A percentile compares a stretch with the other conserved stretches of the same genome.
These are phyloP conservation scores for Drosophila insularis DNA, from an alignment of 1,140 invertebrate species.

Conservation along the genomic window DNA sequence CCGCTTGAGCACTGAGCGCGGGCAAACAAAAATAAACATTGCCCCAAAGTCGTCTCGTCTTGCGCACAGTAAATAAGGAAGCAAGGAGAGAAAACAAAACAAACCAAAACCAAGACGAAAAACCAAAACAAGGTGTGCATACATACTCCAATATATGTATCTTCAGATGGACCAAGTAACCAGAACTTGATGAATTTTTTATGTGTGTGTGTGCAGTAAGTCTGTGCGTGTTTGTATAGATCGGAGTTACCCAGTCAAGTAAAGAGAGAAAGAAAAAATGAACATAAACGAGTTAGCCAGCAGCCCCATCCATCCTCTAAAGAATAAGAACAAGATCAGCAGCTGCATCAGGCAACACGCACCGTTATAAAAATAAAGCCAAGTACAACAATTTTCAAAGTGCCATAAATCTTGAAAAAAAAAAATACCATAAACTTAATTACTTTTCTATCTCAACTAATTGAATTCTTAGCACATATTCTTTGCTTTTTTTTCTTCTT, in stretches of 20 bases:
- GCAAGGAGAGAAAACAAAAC: conserved; percentile 22
- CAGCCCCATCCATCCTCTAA: conserved; percentile 20
- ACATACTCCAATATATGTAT: conserved; percentile 31
- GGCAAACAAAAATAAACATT: conserved; percentile 79
- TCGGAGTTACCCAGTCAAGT: conserved; percentile 65
- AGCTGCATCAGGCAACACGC: conserved; percentile 40
- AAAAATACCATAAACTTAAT: conserved; percentile 3
- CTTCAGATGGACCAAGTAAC: conserved; percentile 42
- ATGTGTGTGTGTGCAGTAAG: conserved; percentile 50
- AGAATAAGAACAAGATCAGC: conserved; percentile 40
- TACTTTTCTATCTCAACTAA: neutral
- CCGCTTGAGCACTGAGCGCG: conserved; percentile 55
- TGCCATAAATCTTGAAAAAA: conserved; percentile 18
- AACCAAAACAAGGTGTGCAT: conserved; percentile 47
- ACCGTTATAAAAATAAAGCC: conserved; percentile 57
- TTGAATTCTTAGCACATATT: neutral
- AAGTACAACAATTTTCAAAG: conserved; percentile 37
- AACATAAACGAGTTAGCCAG: conserved; percentile 72
- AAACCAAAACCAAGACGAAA: neutral
- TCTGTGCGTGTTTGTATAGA: conserved; percentile 31
- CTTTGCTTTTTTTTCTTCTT: neutral
- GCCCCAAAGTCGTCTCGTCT: conserved; percentile 40
- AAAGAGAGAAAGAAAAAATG: conserved; percentile 15
- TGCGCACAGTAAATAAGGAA: conserved; percentile 65
- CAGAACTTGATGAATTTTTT: conserved; percentile 61